Evolutionary conservation across 30 jellyfish, hydroid and myxozoan species (phyloP).

Genomic region (Turritopsis rubra): DNA sequence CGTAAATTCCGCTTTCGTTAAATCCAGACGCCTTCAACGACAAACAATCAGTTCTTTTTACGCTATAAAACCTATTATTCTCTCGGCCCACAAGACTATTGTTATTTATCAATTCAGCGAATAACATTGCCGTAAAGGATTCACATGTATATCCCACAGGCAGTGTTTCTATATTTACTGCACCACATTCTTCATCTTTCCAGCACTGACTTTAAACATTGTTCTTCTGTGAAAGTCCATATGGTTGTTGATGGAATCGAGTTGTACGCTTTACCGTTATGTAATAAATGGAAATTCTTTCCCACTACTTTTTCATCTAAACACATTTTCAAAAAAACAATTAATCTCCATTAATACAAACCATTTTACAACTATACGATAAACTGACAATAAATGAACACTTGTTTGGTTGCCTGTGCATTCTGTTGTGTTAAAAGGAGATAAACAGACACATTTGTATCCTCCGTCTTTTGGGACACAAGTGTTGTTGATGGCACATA

Average conservation of each 20-base stretch:
- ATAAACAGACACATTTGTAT: neutral
- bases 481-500: neutral
- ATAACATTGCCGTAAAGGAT: neutral
- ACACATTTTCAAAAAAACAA: neutral
- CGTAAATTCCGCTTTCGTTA: neutral
- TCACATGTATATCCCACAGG: neutral
- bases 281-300: neutral
- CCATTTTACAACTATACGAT: neutral
- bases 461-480: neutral
- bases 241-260: neutral
- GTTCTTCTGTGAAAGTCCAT: neutral
- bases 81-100: neutral
- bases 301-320: neutral
- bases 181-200: neutral
- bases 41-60: neutral
- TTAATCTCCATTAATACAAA: neutral
- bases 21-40: neutral
- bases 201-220: neutral
- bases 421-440: neutral
- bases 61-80: neutral
- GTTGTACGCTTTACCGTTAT: neutral
- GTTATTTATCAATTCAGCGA: too few species aligned
- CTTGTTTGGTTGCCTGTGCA: too few species aligned
- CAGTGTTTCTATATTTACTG: neutral
- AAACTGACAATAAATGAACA: neutral